A percentile compares a stretch with the other conserved stretches of the same genome.
These are phyloP conservation scores for Microchrysa polita DNA, from an alignment of 2,888 invertebrate genomes.

Conservation along the genomic window DNA sequence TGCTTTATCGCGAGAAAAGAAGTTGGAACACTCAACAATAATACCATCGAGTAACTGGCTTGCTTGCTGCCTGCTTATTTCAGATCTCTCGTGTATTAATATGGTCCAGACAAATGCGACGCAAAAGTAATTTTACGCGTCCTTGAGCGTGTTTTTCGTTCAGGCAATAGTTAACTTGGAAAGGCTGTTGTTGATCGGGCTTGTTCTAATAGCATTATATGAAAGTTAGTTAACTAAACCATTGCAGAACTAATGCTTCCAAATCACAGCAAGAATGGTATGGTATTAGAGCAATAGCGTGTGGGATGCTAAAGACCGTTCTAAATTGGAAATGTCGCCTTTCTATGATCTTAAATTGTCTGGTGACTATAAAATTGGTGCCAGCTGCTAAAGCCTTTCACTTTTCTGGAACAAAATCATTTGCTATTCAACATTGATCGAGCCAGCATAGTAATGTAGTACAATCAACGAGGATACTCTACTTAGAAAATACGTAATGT, in stretches of 20 bases:
- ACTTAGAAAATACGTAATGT: too few species aligned
- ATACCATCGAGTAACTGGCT: too few species aligned
- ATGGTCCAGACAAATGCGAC: neutral
- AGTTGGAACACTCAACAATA: neutral
- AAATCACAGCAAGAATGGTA: neutral
- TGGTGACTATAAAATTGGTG: too few species aligned
- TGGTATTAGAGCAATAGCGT: neutral
- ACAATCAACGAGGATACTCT: too few species aligned
- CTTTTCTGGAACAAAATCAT: too few species aligned
- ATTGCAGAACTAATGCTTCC: neutral
- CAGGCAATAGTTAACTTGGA: neutral
- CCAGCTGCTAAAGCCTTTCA: too few species aligned
- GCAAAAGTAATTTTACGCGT: neutral
- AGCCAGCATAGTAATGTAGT: too few species aligned
- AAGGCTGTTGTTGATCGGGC: neutral
- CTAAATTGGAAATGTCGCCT: neutral
- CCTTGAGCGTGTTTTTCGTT: conserved; percentile 6
- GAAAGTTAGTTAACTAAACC: neutral
- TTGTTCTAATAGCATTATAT: neutral
- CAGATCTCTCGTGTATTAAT: neutral
- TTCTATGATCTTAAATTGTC: too few species aligned
- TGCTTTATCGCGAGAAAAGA: conserved; percentile 7
- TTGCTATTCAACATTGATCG: too few species aligned
- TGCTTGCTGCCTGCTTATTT: too few species aligned
- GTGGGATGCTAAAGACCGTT: conserved; percentile 4